Conservation (phyloP, 2,888 invertebrate genomes). For the Phortica okadai region DNA sequence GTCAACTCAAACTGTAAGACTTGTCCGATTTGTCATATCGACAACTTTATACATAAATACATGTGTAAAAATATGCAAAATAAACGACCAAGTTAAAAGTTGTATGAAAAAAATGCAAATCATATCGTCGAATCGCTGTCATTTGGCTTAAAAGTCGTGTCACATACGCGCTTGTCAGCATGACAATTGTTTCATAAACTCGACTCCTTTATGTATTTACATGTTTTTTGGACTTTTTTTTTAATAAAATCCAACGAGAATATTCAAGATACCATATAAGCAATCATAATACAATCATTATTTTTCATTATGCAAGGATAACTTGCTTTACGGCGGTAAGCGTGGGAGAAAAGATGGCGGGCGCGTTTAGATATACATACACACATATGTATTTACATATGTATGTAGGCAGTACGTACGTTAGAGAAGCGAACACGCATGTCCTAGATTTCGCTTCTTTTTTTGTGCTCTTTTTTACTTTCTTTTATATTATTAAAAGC, state of each 20-base stretch:
- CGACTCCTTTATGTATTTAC: background rate
- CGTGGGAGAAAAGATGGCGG: no score
- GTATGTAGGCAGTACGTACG: background rate
- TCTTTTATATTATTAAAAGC: conserved; percentile 69
- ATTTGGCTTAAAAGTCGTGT: conserved; percentile 6
- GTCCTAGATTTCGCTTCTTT: conserved; percentile 39
- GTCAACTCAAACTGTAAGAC: no score
- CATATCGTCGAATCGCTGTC: no score
- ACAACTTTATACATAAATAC: conserved; percentile 1
- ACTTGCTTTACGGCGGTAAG: background rate
- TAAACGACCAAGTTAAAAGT: background rate
- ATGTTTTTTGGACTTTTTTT: conserved; percentile 5
- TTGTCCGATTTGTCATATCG: no score
- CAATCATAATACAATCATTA: conserved; percentile 31
- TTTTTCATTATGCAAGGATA: conserved; percentile 24
- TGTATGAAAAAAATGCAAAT: background rate
- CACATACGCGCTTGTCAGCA: conserved; percentile 26
- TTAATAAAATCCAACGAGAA: conserved; percentile 5
- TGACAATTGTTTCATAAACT: conserved; percentile 30
- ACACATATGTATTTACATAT: no score
- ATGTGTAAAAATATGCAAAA: conserved; percentile 4
- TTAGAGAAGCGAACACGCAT: background rate
- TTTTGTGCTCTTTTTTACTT: conserved; percentile 61
- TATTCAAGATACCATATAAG: conserved; percentile 10
- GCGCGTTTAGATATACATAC: no score